phyloP scores from a whole-genome alignment of 2,113 vertebrate species.

The Psettodes erumei region DNA sequence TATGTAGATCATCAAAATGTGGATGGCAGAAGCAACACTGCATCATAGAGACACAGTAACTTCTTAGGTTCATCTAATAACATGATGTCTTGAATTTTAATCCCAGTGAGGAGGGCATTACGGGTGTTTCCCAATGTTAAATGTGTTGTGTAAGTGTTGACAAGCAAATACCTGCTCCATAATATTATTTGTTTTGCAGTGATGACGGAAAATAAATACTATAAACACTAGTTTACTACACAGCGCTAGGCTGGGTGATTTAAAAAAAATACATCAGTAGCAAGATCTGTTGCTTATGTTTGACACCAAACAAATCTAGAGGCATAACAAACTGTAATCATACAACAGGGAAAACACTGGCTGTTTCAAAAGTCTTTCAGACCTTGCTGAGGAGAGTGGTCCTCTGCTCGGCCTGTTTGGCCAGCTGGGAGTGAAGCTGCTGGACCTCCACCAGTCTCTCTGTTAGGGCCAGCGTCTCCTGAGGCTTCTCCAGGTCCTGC shows the following conservation, averaged over 20 bases:
- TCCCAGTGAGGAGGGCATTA: too few relatives aligned
- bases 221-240: too few relatives aligned
- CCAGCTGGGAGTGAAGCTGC: constrained; percentile 86
- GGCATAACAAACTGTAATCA: not conserved
- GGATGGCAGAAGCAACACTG: too few relatives aligned
- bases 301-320: not conserved
- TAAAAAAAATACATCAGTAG: too few relatives aligned
- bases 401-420: constrained; percentile 88
- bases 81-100: too few relatives aligned
- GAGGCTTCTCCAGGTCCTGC: constrained; percentile 87
- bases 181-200: not conserved
- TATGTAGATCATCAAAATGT: too few relatives aligned
- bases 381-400: constrained; percentile 93
- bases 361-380: not conserved
- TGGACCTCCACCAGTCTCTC: constrained; percentile 86
- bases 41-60: too few relatives aligned
- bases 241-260: too few relatives aligned
- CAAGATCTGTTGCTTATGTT: too few relatives aligned
- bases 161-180: not conserved
- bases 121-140: too few relatives aligned
- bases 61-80: too few relatives aligned
- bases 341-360: not conserved
- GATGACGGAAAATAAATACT: not conserved
- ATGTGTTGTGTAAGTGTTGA: not conserved
- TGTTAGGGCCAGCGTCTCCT: constrained; percentile 83